phyloP scores from a whole-genome alignment of 2,888 invertebrate genomes.

The Ctena decussata region DNA sequence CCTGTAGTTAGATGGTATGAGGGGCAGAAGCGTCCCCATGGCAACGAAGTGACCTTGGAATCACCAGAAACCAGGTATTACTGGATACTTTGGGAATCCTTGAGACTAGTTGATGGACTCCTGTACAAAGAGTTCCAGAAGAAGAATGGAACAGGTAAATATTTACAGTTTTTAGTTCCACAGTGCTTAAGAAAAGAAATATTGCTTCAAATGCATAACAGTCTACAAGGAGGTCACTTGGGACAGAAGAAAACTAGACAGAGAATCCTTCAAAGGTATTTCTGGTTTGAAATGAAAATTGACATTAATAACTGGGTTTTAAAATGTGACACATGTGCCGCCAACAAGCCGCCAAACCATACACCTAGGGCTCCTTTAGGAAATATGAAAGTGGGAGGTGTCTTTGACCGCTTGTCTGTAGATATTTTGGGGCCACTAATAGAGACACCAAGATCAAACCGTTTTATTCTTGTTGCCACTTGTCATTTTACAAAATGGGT shows the following conservation, averaged over 20 bases:
- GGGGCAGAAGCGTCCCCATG: not conserved
- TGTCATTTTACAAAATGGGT: slow-evolving; percentile 63
- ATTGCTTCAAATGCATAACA: slow-evolving; percentile 31
- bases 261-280: slow-evolving; percentile 16
- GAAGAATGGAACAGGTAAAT: not conserved
- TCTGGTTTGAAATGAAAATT: slow-evolving; percentile 35
- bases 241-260: slow-evolving; percentile 39
- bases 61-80: slow-evolving; percentile 22
- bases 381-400: slow-evolving; percentile 38
- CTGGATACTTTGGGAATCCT: slow-evolving; percentile 25
- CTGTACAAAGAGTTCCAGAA: slow-evolving; percentile 20
- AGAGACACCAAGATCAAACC: slow-evolving; percentile 46
- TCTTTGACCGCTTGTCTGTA: slow-evolving; percentile 42
- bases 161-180: slow-evolving; percentile 16
- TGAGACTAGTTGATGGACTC: slow-evolving; percentile 15
- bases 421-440: slow-evolving; percentile 62
- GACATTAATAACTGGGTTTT: slow-evolving; percentile 36
- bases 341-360: slow-evolving; percentile 29
- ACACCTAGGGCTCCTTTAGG: slow-evolving; percentile 43
- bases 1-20: not conserved
- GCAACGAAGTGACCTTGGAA: too few species aligned
- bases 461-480: slow-evolving; percentile 53
- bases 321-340: slow-evolving; percentile 47
- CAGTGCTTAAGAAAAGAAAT: slow-evolving; percentile 18
- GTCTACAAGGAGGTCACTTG: slow-evolving; percentile 32